A percentile compares a stretch with the other conserved stretches of the same genome.
Evolutionary conservation across 2,888 invertebrate genomes (phyloP).

Genomic region (Pandemis heparana): DNA sequence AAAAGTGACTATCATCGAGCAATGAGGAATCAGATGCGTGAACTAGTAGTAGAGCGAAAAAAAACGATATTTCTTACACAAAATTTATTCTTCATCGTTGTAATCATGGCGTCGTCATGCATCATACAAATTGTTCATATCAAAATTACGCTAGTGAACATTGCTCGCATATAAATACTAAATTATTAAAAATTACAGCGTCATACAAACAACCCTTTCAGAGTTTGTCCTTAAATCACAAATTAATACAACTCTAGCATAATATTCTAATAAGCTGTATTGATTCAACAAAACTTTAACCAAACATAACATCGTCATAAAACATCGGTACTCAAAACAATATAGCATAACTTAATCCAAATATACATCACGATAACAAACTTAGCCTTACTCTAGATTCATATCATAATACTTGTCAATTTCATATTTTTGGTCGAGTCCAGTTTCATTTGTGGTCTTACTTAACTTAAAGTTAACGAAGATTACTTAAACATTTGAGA

Average conservation of each 20-base stretch:
- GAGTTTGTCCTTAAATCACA: slow-evolving; percentile 38
- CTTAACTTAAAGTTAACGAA: slow-evolving; percentile 33
- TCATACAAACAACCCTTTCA: slow-evolving; percentile 32
- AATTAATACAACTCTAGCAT: slow-evolving; percentile 15
- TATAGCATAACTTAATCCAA: slow-evolving; percentile 29
- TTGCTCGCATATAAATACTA: slow-evolving; percentile 44
- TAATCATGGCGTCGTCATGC: slow-evolving; percentile 53
- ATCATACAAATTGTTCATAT: slow-evolving; percentile 54
- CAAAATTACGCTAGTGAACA: slow-evolving; percentile 55
- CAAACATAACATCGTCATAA: slow-evolving; percentile 32
- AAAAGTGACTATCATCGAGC: too few relatives aligned
- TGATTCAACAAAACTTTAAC: slow-evolving; percentile 21
- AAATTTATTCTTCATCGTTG: slow-evolving; percentile 51
- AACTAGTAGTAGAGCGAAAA: not conserved
- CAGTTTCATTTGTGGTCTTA: slow-evolving; percentile 30
- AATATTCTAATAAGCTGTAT: slow-evolving; percentile 11
- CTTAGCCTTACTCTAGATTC: slow-evolving; percentile 49
- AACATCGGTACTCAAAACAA: slow-evolving; percentile 28
- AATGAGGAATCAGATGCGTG: not conserved
- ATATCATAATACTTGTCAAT: slow-evolving; percentile 55
- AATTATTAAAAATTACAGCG: slow-evolving; percentile 36
- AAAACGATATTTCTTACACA: slow-evolving; percentile 47
- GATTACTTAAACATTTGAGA: slow-evolving; percentile 20
- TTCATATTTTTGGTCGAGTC: slow-evolving; percentile 44
- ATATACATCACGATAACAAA: slow-evolving; percentile 43